Percentiles rank a stretch among this genome's conserved stretches.
phyloP scores from a whole-genome alignment of 2,888 invertebrate species.

The Eumerus sabulonum region DNA sequence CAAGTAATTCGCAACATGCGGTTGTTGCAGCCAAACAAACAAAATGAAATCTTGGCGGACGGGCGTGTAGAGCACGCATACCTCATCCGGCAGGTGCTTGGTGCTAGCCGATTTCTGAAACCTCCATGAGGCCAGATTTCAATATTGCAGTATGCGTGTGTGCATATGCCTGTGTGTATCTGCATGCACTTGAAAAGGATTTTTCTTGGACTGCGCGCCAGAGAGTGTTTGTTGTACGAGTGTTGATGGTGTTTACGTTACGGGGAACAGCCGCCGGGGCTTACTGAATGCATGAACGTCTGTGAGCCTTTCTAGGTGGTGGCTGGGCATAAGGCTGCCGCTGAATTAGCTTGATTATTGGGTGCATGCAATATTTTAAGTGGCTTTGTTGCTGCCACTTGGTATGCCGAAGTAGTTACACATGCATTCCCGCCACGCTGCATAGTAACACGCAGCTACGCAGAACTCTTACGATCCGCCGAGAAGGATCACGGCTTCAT shows the following conservation, averaged over 20 bases:
- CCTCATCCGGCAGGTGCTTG: constrained; percentile 66
- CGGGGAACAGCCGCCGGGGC: constrained; percentile 26
- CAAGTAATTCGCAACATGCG: constrained; percentile 45
- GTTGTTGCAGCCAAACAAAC: neutral
- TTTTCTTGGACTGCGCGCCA: constrained; percentile 6
- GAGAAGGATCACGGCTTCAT: constrained; percentile 45
- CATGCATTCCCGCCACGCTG: constrained; percentile 10
- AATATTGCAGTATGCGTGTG: neutral
- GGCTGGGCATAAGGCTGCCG: constrained; percentile 30
- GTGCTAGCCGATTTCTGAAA: constrained; percentile 36
- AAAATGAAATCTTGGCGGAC: constrained; percentile 2
- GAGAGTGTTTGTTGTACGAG: constrained; percentile 46
- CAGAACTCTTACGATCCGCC: constrained; percentile 19
- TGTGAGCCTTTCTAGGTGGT: constrained; percentile 41
- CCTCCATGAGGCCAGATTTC: constrained; percentile 43
- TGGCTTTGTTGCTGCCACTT: constrained; percentile 56
- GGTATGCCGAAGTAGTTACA: no score
- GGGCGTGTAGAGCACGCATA: constrained; percentile 53
- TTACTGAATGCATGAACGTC: neutral
- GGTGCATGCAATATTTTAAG: constrained; percentile 62
- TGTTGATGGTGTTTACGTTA: constrained; percentile 55
- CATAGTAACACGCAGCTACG: constrained; percentile 24
- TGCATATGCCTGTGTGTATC: constrained; percentile 11
- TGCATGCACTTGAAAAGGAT: constrained; percentile 56
- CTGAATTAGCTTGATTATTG: constrained; percentile 68